Evolutionary conservation across 2,888 invertebrate species (phyloP).

Genomic region (Lutraria lutraria): DNA sequence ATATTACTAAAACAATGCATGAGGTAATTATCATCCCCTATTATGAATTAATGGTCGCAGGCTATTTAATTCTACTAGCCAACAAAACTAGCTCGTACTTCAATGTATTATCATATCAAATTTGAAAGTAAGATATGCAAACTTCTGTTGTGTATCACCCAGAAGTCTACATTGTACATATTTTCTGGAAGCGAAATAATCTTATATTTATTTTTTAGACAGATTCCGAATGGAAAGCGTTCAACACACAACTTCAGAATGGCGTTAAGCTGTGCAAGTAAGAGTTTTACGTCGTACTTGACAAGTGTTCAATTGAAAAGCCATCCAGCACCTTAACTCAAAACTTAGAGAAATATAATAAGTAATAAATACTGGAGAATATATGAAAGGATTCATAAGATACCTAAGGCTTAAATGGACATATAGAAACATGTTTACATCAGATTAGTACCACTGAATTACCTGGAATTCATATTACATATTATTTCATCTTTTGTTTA

Average conservation of each 20-base stretch:
- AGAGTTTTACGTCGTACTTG: slow-evolving; percentile 54
- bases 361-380: neutral
- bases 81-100: neutral
- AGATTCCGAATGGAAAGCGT: slow-evolving; percentile 69
- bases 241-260: slow-evolving; percentile 77
- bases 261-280: slow-evolving; percentile 84
- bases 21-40: too few relatives aligned
- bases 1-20: too few relatives aligned
- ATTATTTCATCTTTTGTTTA: too few relatives aligned
- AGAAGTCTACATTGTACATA: neutral
- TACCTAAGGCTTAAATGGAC: too few relatives aligned
- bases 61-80: neutral
- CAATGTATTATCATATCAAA: neutral
- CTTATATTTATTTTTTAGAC: too few relatives aligned
- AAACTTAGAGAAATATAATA: neutral
- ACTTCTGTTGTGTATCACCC: neutral
- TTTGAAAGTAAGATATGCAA: too few relatives aligned
- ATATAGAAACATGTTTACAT: too few relatives aligned
- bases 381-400: neutral
- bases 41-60: too few relatives aligned
- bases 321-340: neutral
- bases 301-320: too few relatives aligned
- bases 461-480: too few relatives aligned
- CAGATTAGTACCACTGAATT: too few relatives aligned
- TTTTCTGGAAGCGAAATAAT: neutral